Percentiles rank a stretch among this genome's conserved stretches.
phyloP scores from a whole-genome alignment of 2,113 vertebrate genomes.

The Phyllostomus discolor region DNA sequence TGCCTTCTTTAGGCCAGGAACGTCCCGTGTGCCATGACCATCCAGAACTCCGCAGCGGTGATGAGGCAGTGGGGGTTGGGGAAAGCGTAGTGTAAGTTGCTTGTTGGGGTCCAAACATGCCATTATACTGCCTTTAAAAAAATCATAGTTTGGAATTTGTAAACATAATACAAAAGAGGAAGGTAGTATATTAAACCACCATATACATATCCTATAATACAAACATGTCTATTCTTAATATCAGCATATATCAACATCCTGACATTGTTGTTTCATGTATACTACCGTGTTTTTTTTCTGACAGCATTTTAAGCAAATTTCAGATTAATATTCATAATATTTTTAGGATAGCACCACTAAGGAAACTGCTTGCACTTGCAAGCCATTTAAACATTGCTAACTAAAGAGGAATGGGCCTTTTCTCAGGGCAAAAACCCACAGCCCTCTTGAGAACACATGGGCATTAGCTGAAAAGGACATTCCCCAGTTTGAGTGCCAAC shows the following conservation, averaged over 20 bases:
- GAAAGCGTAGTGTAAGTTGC: background rate
- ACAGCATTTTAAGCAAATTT: constrained; percentile 32
- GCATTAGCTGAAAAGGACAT: background rate
- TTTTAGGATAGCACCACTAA: background rate
- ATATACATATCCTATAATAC: background rate
- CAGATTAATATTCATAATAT: constrained; percentile 42
- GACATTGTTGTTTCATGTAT: constrained; percentile 40
- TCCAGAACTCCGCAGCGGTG: background rate
- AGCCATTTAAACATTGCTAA: background rate
- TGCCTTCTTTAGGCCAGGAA: background rate
- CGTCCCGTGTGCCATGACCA: background rate
- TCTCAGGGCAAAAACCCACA: background rate
- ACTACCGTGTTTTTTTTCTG: background rate
- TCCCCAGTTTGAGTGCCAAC: background rate
- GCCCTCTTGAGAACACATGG: background rate
- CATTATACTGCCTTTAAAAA: background rate
- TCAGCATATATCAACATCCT: constrained; percentile 27
- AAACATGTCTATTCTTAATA: constrained; percentile 27
- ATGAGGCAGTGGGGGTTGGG: background rate
- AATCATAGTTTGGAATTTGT: background rate
- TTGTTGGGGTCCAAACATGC: background rate
- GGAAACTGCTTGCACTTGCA: background rate
- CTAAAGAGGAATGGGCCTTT: background rate
- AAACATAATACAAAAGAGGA: background rate
- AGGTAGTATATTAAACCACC: background rate